Percentiles rank a stretch among this genome's conserved stretches.
Conservation (phyloP, 1,140 invertebrate species). For the Sesamia nonagrioides region DNA sequence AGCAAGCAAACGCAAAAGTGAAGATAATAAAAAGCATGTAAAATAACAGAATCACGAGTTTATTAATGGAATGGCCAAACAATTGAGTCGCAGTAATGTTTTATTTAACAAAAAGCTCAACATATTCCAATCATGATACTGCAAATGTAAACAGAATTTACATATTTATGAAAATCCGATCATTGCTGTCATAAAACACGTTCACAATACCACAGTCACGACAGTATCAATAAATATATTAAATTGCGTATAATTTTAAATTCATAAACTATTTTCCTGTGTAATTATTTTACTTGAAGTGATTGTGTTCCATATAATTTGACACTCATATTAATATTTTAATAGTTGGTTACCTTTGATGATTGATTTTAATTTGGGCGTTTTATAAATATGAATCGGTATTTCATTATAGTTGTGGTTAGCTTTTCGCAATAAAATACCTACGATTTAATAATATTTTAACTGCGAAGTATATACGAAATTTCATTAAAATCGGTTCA, state of each 20-base stretch:
- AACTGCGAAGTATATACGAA: too few species aligned
- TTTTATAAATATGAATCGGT: too few species aligned
- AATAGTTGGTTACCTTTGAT: not conserved
- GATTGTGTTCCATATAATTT: not conserved
- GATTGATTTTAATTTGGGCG: not conserved
- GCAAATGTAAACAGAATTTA: slow-evolving; percentile 57
- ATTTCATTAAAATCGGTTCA: too few species aligned
- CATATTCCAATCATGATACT: slow-evolving; percentile 51
- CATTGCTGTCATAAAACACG: slow-evolving; percentile 36
- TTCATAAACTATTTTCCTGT: not conserved
- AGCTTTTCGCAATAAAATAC: not conserved
- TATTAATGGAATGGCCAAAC: slow-evolving; percentile 31
- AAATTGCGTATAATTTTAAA: not conserved
- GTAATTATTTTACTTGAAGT: not conserved
- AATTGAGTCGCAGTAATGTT: slow-evolving; percentile 40
- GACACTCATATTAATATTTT: not conserved
- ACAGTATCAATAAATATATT: not conserved
- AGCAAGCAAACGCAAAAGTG: too few species aligned
- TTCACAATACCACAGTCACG: slow-evolving; percentile 12
- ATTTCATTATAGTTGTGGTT: not conserved
- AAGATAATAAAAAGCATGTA: not conserved
- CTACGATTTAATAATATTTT: too few species aligned
- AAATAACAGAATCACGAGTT: slow-evolving; percentile 15
- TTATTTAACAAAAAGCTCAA: slow-evolving; percentile 49
- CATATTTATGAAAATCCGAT: slow-evolving; percentile 54